Conservation (phyloP, 2,888 invertebrate species). For the Yponomeuta sedellus region DNA sequence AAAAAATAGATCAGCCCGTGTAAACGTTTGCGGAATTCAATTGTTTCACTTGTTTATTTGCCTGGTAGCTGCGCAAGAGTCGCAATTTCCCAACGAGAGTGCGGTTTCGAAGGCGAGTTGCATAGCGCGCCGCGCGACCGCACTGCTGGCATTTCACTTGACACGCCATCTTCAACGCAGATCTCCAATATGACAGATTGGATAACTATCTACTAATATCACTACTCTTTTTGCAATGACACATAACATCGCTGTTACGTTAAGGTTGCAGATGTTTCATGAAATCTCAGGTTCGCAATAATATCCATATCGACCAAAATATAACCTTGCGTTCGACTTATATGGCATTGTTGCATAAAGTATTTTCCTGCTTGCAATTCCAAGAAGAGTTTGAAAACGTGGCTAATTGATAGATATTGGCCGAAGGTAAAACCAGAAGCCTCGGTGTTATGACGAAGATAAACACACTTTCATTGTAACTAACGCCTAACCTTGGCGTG, state of each 20-base stretch:
- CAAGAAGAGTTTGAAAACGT: background rate
- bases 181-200: conserved; percentile 31
- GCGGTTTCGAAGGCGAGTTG: conserved; percentile 29
- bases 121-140: conserved; percentile 16
- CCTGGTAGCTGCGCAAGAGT: background rate
- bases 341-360: background rate
- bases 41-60: conserved; percentile 33
- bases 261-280: background rate
- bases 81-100: conserved; percentile 33
- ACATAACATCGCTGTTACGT: background rate
- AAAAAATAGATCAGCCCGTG: background rate
- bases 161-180: background rate
- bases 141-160: background rate
- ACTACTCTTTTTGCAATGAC: conserved; percentile 24
- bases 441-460: background rate
- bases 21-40: conserved; percentile 30
- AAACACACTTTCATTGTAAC: background rate
- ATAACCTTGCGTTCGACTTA: background rate
- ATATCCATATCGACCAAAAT: background rate
- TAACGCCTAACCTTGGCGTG: background rate
- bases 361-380: background rate
- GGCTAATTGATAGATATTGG: conserved; percentile 2
- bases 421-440: conserved; percentile 25
- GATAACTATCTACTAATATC: conserved; percentile 31
- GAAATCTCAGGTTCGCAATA: background rate